A percentile compares a stretch with the other conserved stretches of the same genome.
phyloP scores from a whole-genome alignment of 2,888 invertebrate species.

The Vanessa cardui region DNA sequence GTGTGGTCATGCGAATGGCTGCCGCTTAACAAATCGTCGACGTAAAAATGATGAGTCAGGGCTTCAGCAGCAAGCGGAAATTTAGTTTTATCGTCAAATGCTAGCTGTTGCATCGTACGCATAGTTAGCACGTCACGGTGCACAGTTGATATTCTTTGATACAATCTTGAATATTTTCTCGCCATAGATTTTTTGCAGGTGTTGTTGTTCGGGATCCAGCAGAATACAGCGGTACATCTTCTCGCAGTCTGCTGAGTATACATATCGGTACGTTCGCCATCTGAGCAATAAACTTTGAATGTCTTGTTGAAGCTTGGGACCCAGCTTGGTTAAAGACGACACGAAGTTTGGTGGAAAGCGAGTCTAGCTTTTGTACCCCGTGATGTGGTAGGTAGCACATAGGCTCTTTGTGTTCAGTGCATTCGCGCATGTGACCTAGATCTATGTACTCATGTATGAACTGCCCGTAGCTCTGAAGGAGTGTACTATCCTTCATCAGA shows the following conservation, averaged over 20 bases:
- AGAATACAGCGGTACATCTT: too few relatives aligned
- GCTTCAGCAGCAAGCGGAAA: constrained; percentile 24
- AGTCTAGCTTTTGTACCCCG: constrained; percentile 1
- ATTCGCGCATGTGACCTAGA: constrained; percentile 13
- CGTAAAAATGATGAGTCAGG: constrained; percentile 20
- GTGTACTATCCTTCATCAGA: too few relatives aligned
- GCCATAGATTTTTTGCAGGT: too few relatives aligned
- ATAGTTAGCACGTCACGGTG: constrained; percentile 19
- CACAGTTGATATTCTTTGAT: constrained; percentile 12
- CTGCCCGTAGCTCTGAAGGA: too few relatives aligned
- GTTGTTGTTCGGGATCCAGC: too few relatives aligned
- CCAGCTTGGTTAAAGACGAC: constrained; percentile 39
- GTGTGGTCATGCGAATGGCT: constrained; percentile 16
- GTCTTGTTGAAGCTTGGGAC: too few relatives aligned
- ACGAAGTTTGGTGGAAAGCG: constrained; percentile 14
- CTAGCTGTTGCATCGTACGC: constrained; percentile 22
- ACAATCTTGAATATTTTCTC: constrained; percentile 21
- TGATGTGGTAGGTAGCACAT: constrained; percentile 9
- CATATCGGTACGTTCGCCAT: too few relatives aligned
- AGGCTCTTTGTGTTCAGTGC: background rate
- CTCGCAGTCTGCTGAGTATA: too few relatives aligned
- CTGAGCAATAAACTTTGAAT: too few relatives aligned
- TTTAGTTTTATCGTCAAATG: constrained; percentile 16
- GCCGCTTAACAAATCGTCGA: constrained; percentile 15
- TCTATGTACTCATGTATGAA: constrained; percentile 14